A percentile compares a stretch with the other conserved stretches of the same genome.
phyloP scores from a whole-genome alignment of 2,113 vertebrate genomes.

The Verasper variegatus region DNA sequence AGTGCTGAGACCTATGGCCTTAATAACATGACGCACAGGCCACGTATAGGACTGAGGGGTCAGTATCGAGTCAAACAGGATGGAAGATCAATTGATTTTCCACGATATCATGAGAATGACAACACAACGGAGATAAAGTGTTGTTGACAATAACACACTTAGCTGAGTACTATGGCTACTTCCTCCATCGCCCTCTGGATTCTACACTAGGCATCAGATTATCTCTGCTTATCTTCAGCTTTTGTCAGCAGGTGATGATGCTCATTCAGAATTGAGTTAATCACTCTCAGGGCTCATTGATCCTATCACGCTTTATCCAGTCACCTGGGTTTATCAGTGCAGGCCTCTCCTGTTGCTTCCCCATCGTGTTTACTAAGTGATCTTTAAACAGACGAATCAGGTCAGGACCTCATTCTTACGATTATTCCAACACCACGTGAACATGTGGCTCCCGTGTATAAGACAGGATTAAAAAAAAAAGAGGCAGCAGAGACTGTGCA shows the following conservation, averaged over 20 bases:
- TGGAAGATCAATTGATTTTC: background rate
- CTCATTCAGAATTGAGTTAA: constrained; percentile 12
- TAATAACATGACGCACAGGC: background rate
- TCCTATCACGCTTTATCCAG: constrained; percentile 25
- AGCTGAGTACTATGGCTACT: background rate
- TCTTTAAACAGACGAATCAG: constrained; percentile 25
- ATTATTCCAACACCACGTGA: background rate
- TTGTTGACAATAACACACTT: background rate
- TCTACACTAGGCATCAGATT: background rate
- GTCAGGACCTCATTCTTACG: background rate
- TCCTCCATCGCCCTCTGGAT: too few species aligned
- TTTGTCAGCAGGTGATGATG: background rate
- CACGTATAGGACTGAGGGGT: background rate
- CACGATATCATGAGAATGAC: constrained; percentile 9
- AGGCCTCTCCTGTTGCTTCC: constrained; percentile 21
- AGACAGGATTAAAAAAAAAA: background rate
- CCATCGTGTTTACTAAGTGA: constrained; percentile 43
- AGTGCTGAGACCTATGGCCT: constrained; percentile 5
- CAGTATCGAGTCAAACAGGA: background rate
- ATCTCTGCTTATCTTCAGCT: constrained; percentile 14
- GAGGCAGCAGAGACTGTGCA: background rate
- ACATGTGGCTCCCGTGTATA: background rate
- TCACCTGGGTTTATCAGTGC: constrained; percentile 37
- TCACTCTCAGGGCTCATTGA: background rate
- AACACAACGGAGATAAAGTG: constrained; percentile 10